Conservation (phyloP, 2,888 invertebrate genomes). For the Julus scandinavius region DNA sequence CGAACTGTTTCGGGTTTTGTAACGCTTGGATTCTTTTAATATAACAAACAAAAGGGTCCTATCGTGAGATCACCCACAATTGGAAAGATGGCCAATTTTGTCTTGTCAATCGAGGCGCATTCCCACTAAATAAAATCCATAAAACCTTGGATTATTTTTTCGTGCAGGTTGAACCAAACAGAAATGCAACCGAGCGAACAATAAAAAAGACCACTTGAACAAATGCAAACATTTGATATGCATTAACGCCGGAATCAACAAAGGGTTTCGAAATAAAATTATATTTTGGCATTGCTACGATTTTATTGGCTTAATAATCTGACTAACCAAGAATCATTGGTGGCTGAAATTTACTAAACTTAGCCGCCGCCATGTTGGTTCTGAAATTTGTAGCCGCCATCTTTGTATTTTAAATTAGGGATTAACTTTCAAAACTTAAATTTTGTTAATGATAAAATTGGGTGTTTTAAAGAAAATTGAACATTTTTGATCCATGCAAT, state of each 20-base stretch:
- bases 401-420: no score
- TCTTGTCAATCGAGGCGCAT: conserved; percentile 47
- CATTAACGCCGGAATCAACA: conserved; percentile 9
- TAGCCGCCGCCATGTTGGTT: no score
- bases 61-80: conserved; percentile 44
- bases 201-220: not conserved
- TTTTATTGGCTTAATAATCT: no score
- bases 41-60: conserved; percentile 47
- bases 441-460: no score
- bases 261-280: not conserved
- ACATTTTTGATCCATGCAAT: no score
- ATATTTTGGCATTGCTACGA: no score
- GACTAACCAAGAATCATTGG: no score
- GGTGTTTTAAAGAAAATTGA: no score
- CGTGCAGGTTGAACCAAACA: not conserved
- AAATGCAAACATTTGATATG: conserved; percentile 33
- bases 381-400: no score
- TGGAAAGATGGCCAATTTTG: conserved; percentile 49
- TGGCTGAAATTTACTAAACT: not conserved
- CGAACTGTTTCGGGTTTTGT: conserved; percentile 54
- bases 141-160: not conserved
- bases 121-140: conserved; percentile 40
- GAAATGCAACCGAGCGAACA: not conserved
- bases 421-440: no score
- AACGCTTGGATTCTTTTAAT: conserved; percentile 54